Evolutionary conservation across 2,113 vertebrate species (phyloP), one percentile per base, ranked within the genome.

Genomic region (Tautogolabrus adspersus): DNA sequence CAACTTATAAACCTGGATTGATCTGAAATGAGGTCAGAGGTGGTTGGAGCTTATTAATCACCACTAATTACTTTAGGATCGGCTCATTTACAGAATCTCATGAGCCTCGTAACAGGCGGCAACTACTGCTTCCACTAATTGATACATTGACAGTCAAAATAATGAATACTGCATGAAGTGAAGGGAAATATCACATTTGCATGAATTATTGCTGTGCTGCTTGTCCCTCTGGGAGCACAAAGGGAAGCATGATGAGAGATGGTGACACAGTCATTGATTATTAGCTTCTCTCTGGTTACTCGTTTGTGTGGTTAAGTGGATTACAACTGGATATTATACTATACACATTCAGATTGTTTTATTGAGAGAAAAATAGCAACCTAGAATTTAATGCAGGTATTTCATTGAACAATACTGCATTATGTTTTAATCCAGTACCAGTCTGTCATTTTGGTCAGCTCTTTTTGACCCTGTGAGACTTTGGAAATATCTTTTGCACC

Each of bases 141-240:
- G 77, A 91, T 74, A 83, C 74, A 26, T 62, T 71, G 72, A 77
- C 70, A 77, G 70, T 74, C 67, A 86, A 72, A 73, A 66, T 44
- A 79, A 88, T 93, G 59, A 90, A 89, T 90, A 82, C 75, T 89
- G 87, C 80, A 90, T 83, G 81, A 87, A 75, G 59, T 64, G 73
- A 87, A 86, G 78, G 79, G 77, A 91, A 93, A 94, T 89, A 89
- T 87, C 85, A 91, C 56, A 92, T 93, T 88, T 90, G 77, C 90
- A 93, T 93, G 69, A 91, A 87, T 93, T 85, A 91, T 87, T 77
- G 77, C 74, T 77, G 68, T 3, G 74, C 54, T 74, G 69, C 57
- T 55, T 34, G 58, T 79, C 64, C 87, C 61, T 66, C 47, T 21
- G 84, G 80, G 72, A 79, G 62, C 8, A 46, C 0, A 9, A 61